Conservation (phyloP, 2,113 vertebrate species). For the Anarrhichthys ocellatus region DNA sequence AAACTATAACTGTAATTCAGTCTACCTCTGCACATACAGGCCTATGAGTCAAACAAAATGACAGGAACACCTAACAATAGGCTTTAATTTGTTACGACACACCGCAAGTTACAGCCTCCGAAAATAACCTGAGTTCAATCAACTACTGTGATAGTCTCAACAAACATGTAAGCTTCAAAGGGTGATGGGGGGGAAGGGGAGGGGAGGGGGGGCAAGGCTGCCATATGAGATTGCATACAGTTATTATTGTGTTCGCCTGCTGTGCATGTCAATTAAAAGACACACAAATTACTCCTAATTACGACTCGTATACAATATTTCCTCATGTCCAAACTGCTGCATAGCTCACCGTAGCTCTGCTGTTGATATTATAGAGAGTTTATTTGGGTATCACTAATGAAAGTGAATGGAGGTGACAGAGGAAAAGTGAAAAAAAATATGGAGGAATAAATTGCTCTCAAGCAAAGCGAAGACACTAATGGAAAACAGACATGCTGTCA, state of each 20-base stretch:
- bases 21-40: not conserved
- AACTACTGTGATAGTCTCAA: not conserved
- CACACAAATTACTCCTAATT: not conserved
- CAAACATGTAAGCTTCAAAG: not conserved
- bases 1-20: not conserved
- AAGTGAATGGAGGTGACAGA: not conserved
- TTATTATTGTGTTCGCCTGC: not conserved
- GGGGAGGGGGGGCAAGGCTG: not conserved
- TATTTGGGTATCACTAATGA: not conserved
- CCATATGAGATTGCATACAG: not conserved
- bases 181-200: too few relatives aligned
- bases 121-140: not conserved
- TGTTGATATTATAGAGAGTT: not conserved
- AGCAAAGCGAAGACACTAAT: slow-evolving; percentile 5
- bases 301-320: not conserved
- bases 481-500: slow-evolving; percentile 43
- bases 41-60: not conserved
- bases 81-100: not conserved
- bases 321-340: not conserved
- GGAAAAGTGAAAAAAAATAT: not conserved
- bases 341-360: not conserved
- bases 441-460: not conserved
- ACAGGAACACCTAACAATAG: not conserved
- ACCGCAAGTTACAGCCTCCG: not conserved
- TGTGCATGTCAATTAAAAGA: not conserved